Base-by-base conservation (phyloP, 2,888 invertebrate genomes). In the Epiblema foenella region DNA sequence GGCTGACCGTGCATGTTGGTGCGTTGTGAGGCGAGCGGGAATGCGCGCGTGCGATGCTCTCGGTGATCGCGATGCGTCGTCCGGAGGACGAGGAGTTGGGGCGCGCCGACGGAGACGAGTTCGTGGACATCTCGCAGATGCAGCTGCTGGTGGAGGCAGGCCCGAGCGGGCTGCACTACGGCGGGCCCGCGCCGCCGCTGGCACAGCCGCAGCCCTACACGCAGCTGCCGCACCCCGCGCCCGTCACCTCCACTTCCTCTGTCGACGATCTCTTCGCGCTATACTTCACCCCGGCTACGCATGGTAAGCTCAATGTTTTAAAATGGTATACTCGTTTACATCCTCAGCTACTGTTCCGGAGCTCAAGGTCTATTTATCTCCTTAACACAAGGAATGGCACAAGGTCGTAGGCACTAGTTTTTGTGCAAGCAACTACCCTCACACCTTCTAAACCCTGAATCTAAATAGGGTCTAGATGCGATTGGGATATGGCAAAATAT, bases 111-210 rank as follows among this genome's bases (percentile, higher is more conserved):
- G 89, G 89, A 88, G 96, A 96, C 91, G 97, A 97, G 91, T 97
- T 96, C 91, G 97, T 97, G 87, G 97, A 97, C 90, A 97, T 97
- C 81, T 95, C 97, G 71, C 97, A 97, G 87, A 97, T 97, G 87
- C 96, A 96, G 83, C 95, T 96, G 86, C 90, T 96, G 80, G 93
- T 96, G 79, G 93, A 96, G 86, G 91, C 92, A 83, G 92, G 91
- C 86, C 94, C 85, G 85, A 94, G 85, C 88, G 94, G 86, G 80
- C 89, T 85, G 89, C 93, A 85, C 86, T 89, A 91, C 84, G 91
- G 89, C 73, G 92, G 92, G 74, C 92, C 93, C 72, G 87, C 88
- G 80, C 90, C 92, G 83, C 92, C 92, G 83, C 89, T 84, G 75
- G 90, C 91, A 82, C 90, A 89, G 83, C 93, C 89, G 66, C 90